phyloP scores from a whole-genome alignment of 2,888 invertebrate genomes.

The Microplitis deprimator region DNA sequence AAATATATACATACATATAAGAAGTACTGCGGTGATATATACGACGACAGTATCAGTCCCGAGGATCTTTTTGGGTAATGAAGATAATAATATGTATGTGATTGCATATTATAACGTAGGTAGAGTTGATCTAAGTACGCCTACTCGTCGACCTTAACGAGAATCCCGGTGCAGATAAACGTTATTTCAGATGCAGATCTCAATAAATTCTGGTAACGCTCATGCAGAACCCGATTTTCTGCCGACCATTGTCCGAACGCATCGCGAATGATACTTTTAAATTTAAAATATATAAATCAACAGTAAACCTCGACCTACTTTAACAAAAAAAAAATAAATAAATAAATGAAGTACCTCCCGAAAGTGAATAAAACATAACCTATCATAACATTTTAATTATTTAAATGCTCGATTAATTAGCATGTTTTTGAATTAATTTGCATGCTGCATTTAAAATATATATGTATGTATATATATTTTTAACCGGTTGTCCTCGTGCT shows the following conservation, averaged over 20 bases:
- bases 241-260: background rate
- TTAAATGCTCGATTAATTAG: background rate
- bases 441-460: background rate
- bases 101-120: conserved; percentile 24
- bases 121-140: conserved; percentile 18
- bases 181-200: background rate
- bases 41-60: background rate
- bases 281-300: background rate
- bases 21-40: background rate
- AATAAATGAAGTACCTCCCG: conserved; percentile 5
- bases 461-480: background rate
- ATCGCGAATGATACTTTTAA: background rate
- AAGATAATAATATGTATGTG: background rate
- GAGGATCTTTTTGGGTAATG: background rate
- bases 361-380: conserved; percentile 14
- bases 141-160: conserved; percentile 37
- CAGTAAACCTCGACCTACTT: conserved; percentile 18
- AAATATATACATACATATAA: background rate
- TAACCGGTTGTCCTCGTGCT: conserved; percentile 33
- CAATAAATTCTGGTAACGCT: background rate
- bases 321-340: conserved; percentile 13
- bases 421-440: conserved; percentile 8
- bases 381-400: conserved; percentile 7
- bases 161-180: conserved; percentile 11
- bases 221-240: too few relatives aligned